Conservation (phyloP, 64 coral and sea anemone species). For the Acropora tenuis region DNA sequence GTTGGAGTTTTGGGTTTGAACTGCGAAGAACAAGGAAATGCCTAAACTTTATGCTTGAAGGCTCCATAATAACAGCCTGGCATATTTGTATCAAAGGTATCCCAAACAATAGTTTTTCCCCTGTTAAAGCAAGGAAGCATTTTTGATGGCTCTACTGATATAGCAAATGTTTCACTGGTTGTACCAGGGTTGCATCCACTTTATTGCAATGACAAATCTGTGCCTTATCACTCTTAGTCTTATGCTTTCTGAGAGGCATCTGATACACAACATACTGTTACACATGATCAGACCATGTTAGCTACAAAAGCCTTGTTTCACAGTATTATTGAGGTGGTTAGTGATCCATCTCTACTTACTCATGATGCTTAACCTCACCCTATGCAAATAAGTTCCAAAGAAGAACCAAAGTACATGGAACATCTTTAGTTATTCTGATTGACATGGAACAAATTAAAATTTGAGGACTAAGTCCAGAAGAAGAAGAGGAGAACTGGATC, state of each 20-base stretch:
- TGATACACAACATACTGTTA: conserved; percentile 18
- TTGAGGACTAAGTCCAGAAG: no score
- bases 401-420: no score
- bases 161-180: conserved; percentile 72
- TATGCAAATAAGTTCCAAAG: no score
- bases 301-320: conserved; percentile 59
- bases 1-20: conserved; percentile 55
- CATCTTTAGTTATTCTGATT: no score
- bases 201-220: conserved; percentile 46
- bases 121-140: conserved; percentile 40
- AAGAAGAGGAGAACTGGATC: no score
- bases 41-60: conserved; percentile 2
- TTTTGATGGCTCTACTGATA: conserved; percentile 70
- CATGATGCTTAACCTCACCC: not conserved
- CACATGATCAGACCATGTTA: conserved; percentile 53
- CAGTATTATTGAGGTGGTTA: conserved; percentile 64
- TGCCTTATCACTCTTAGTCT: conserved; percentile 68
- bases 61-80: conserved; percentile 40
- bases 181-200: conserved; percentile 70
- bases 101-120: conserved; percentile 48
- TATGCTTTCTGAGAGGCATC: conserved; percentile 59
- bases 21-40: conserved; percentile 45
- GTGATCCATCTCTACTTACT: conserved; percentile 17
- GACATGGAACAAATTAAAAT: no score
- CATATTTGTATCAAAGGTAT: conserved; percentile 64